Evolutionary conservation across 2,113 vertebrate species (phyloP).

Genomic region (Aegithalos caudatus): DNA sequence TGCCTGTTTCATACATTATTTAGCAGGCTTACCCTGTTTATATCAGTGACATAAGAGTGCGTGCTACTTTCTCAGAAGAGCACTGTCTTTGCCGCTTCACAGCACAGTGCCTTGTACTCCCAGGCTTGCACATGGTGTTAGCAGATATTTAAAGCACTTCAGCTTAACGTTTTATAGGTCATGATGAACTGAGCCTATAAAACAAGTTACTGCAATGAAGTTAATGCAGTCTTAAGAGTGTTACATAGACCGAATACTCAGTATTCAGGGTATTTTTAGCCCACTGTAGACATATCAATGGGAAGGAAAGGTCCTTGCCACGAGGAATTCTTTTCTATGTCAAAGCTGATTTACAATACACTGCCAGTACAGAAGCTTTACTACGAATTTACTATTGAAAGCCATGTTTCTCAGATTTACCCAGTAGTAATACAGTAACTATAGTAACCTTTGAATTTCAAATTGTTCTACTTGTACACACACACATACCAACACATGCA

Average conservation of each 20-base stretch:
- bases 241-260: constrained; percentile 32
- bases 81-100: constrained; percentile 74
- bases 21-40: constrained; percentile 77
- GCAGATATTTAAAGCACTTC: constrained; percentile 83
- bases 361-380: background rate
- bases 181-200: constrained; percentile 69
- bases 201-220: constrained; percentile 62
- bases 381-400: background rate
- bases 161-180: constrained; percentile 84
- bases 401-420: background rate
- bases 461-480: accelerated
- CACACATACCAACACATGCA: accelerated
- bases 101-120: constrained; percentile 76
- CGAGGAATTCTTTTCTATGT: background rate
- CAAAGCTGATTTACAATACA: background rate
- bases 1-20: constrained; percentile 70
- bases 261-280: constrained; percentile 49
- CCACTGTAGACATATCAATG: background rate
- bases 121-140: constrained; percentile 68
- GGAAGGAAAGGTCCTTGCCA: background rate
- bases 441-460: background rate
- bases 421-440: background rate
- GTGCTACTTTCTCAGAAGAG: constrained; percentile 77
- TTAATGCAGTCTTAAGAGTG: constrained; percentile 63
- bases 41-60: constrained; percentile 80